Conservation (phyloP, 2,888 invertebrate genomes). For the Halocaridina rubra region DNA sequence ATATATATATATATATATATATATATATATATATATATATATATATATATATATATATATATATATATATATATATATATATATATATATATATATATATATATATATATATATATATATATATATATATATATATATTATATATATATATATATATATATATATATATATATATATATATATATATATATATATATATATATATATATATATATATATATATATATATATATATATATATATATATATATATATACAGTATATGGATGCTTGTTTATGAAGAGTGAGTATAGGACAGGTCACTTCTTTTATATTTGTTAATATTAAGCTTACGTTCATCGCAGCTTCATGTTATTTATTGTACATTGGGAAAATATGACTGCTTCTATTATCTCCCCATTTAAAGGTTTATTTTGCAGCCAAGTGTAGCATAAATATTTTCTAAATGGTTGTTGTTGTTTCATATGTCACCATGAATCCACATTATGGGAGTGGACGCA, state of each 20-base stretch:
- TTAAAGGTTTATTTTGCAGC: too few species aligned
- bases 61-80: neutral
- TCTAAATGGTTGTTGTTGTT: too few species aligned
- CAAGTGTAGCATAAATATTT: too few species aligned
- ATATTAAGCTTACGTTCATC: too few species aligned
- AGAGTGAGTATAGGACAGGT: too few species aligned
- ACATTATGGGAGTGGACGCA: too few species aligned
- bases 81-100: conserved; percentile 10
- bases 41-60: neutral
- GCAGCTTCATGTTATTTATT: too few species aligned
- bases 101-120: conserved; percentile 15
- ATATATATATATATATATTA: neutral
- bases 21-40: neutral
- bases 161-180: neutral
- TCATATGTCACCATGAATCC: too few species aligned
- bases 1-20: neutral
- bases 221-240: neutral
- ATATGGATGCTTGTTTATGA: neutral
- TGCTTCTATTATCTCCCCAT: too few species aligned
- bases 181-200: neutral
- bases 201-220: neutral
- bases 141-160: neutral
- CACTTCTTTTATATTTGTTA: too few species aligned
- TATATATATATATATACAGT: neutral
- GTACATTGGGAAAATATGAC: too few species aligned